Evolutionary conservation across 2,888 invertebrate genomes (phyloP).

Genomic region (Scotopteryx bipunctaria): DNA sequence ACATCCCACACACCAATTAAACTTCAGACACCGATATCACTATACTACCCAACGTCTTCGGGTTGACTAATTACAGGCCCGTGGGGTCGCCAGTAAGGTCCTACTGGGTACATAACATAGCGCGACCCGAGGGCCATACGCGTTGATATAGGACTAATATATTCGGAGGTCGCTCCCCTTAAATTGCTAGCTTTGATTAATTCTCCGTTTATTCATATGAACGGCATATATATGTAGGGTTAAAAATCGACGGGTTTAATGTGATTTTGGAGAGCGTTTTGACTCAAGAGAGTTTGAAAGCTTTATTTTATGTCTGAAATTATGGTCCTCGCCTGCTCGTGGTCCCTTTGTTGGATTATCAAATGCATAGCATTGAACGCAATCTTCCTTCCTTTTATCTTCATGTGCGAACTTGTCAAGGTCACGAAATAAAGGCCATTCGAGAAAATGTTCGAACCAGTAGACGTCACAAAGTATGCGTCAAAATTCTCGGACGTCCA

Average conservation of each 20-base stretch:
- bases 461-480: conserved; percentile 5
- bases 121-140: conserved; percentile 5
- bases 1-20: conserved; percentile 17
- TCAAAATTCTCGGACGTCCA: conserved; percentile 20
- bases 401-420: not conserved
- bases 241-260: conserved; percentile 17
- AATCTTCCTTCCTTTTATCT: no score
- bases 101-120: not conserved
- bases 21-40: conserved; percentile 23
- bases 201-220: conserved; percentile 34
- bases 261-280: conserved; percentile 6
- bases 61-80: conserved; percentile 30
- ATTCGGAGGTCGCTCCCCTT: conserved; percentile 31
- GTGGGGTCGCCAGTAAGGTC: conserved; percentile 26
- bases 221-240: no score
- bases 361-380: no score
- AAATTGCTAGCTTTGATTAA: conserved; percentile 35
- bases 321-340: no score
- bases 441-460: not conserved
- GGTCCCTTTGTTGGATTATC: no score
- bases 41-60: conserved; percentile 13
- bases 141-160: conserved; percentile 31
- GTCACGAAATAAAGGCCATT: not conserved
- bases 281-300: not conserved
- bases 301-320: not conserved